Evolutionary conservation across 2,888 invertebrate genomes (phyloP), one percentile per base, ranked within the genome.

Genomic region (Drosophila nr. medialis): DNA sequence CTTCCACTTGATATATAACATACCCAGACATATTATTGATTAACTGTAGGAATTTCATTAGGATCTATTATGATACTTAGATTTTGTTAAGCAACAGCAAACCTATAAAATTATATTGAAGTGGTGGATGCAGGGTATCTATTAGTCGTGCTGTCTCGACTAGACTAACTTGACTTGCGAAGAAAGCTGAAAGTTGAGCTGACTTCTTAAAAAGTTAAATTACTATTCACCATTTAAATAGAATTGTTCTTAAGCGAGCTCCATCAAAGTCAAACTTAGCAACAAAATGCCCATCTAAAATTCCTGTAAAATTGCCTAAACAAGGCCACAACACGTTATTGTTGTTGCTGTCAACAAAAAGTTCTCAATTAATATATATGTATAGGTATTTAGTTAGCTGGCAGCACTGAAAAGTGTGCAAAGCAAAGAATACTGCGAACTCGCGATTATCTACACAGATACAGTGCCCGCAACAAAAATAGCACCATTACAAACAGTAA

Each of bases 361-460:
- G n/a, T 61, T 64, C 30, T 32, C 51, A 67, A 64, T 32, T 24
- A 32, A 48, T 53, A 15, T 68, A 18, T 15, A 36, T 21, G 29
- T 42, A 34, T 38, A n/a, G 62, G 11, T 13, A 15, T 24, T 30
- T 38, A 38, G 15, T 6, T 32, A 15, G 34, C 61, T 51, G 54
- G 0, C n/a, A 27, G 34, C 42, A 48, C 60, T 29, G 29, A 34
- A 55, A 63, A 36, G 64, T 64, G 68, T 61, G 59, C 49, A 66
- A 63, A 55, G 54, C 66, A 54, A 51, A 67, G 48, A 13, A 32
- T 50, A 34, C 64, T 38, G 49, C 30, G 34, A 69, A 38, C 27
- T 58, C 7, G 34, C 40, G 45, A 63, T 72, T 72, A 67, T 48
- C 58, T 38, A 8, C 13, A 11, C 29, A 45, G 13, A 24, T 24